phyloP scores from a whole-genome alignment of 2,888 invertebrate genomes.

The Cremastinae sp. region DNA sequence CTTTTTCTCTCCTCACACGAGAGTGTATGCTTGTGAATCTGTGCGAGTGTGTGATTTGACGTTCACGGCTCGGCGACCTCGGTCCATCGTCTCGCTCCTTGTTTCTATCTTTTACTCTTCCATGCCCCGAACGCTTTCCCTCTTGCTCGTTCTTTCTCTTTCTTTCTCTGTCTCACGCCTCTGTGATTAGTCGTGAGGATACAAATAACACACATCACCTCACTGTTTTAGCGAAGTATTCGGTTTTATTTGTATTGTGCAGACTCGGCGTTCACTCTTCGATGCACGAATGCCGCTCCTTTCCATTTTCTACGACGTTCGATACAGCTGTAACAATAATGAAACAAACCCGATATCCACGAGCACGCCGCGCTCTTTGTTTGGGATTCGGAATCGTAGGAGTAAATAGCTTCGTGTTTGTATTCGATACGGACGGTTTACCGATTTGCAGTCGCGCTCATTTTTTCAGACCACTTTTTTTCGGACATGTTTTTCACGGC shows the following conservation, averaged over 20 bases:
- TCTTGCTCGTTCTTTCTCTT: too few species aligned
- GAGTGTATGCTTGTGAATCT: not conserved
- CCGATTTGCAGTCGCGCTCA: too few species aligned
- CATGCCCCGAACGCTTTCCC: too few species aligned
- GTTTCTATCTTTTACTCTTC: too few species aligned
- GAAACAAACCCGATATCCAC: not conserved
- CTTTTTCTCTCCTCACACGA: not conserved
- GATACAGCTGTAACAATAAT: conserved; percentile 14
- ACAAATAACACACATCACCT: conserved; percentile 12
- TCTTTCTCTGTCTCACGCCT: conserved; percentile 4
- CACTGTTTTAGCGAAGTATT: not conserved
- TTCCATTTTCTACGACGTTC: conserved; percentile 19
- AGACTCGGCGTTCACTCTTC: not conserved
- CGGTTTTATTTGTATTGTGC: not conserved
- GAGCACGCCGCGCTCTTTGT: too few species aligned
- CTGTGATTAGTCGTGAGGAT: not conserved
- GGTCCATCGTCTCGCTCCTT: not conserved
- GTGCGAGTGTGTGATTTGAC: conserved; percentile 2
- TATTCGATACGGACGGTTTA: too few species aligned
- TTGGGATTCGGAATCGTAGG: too few species aligned
- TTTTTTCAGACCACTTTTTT: too few species aligned
- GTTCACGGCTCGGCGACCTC: conserved; percentile 30
- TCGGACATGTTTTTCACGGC: too few species aligned
- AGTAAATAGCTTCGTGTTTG: too few species aligned
- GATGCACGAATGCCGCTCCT: conserved; percentile 11